phyloP scores from a whole-genome alignment of 2,113 vertebrate genomes.

The Sprattus sprattus region DNA sequence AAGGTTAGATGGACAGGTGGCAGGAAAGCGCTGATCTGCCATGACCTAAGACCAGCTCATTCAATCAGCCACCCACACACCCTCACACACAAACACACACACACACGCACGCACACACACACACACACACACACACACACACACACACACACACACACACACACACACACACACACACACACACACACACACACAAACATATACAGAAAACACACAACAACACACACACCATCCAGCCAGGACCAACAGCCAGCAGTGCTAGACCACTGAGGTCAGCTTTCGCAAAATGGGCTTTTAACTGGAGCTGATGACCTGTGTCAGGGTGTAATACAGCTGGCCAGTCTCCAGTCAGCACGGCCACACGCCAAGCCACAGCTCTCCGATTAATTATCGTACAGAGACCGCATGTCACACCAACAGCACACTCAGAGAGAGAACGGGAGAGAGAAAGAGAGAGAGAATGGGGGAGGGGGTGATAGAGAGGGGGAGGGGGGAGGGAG shows the following conservation, averaged over 20 bases:
- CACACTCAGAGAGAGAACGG: constrained; percentile 25
- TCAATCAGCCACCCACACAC: background rate
- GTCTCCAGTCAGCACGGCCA: constrained; percentile 12
- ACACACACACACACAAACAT: background rate
- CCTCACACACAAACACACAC: background rate
- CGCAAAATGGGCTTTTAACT: constrained; percentile 13
- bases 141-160: background rate
- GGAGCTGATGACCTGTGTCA: constrained; percentile 20
- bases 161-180: background rate
- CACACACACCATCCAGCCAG: background rate
- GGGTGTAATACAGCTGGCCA: constrained; percentile 39
- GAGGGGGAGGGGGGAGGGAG: background rate
- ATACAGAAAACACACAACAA: background rate
- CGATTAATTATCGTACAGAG: constrained; percentile 42
- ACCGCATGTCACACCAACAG: constrained; percentile 13
- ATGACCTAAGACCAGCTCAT: background rate
- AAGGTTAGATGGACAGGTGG: constrained; percentile 17
- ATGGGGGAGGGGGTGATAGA: background rate
- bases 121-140: constrained; percentile 17
- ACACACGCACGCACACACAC: background rate
- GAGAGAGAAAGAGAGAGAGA: constrained; percentile 22
- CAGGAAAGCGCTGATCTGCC: background rate
- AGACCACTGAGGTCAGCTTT: constrained; percentile 22
- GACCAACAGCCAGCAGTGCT: background rate
- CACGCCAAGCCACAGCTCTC: constrained; percentile 38